These are phyloP conservation scores for Ciconia boyciana DNA, from an alignment of 2,113 vertebrate genomes.

Conservation along the genomic window DNA sequence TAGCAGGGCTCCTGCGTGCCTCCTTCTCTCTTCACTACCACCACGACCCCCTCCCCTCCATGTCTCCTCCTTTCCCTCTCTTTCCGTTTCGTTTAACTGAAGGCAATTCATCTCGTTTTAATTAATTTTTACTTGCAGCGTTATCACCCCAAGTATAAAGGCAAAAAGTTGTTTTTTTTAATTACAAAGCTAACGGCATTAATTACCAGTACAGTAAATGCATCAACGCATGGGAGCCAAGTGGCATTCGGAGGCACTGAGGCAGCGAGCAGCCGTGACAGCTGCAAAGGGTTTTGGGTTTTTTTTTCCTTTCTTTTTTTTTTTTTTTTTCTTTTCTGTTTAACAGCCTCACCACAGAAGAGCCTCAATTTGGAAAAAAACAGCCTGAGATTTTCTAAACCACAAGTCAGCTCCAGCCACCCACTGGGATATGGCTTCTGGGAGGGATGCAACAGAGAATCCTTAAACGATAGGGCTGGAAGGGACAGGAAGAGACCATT, in stretches of 20 bases:
- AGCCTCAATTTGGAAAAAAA: neutral
- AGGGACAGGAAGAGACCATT: neutral
- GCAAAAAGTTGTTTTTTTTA: conserved; percentile 78
- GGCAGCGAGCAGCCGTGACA: conserved; percentile 64
- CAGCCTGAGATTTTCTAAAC: neutral
- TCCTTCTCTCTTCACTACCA: neutral
- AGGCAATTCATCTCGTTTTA: conserved; percentile 85
- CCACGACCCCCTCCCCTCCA: conserved; percentile 24
- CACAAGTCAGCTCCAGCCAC: neutral
- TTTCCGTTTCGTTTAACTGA: conserved; percentile 78
- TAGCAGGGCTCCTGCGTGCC: conserved; percentile 60
- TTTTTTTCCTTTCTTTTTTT: too few relatives aligned
- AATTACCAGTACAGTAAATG: conserved; percentile 82
- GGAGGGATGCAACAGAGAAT: neutral
- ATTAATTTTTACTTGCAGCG: conserved; percentile 85
- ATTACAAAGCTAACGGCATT: conserved; percentile 84
- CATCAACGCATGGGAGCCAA: conserved; percentile 60
- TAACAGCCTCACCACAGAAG: conserved; percentile 23
- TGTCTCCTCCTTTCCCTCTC: conserved; percentile 51
- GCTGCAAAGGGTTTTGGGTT: conserved; percentile 55
- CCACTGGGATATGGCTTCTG: neutral
- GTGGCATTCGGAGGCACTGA: conserved; percentile 67
- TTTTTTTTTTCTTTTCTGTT: neutral
- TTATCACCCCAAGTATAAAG: conserved; percentile 80
- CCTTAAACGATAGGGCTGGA: neutral